A percentile compares a stretch with the other conserved stretches of the same genome.
Evolutionary conservation across 2,888 invertebrate species (phyloP).

Genomic region (Temnothorax unifasciatus): DNA sequence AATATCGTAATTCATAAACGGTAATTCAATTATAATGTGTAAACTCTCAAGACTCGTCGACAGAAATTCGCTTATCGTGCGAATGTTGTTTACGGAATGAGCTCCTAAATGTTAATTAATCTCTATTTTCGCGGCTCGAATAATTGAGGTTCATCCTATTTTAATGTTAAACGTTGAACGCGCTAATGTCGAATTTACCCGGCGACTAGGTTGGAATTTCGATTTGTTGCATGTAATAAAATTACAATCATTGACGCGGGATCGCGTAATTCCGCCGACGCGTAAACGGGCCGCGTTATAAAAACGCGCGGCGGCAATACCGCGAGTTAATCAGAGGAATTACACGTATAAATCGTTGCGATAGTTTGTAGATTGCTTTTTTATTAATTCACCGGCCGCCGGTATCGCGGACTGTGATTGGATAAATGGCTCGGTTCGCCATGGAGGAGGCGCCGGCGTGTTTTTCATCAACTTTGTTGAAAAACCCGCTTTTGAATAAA

Average conservation of each 20-base stretch:
- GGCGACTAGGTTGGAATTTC: slow-evolving; percentile 44
- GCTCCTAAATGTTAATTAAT: slow-evolving; percentile 54
- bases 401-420: slow-evolving; percentile 58
- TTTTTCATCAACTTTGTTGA: slow-evolving; percentile 58
- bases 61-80: slow-evolving; percentile 3
- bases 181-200: slow-evolving; percentile 52
- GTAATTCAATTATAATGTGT: slow-evolving; percentile 35
- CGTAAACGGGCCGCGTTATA: slow-evolving; percentile 52
- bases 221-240: slow-evolving; percentile 57
- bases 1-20: slow-evolving; percentile 22
- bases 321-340: slow-evolving; percentile 57
- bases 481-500: slow-evolving; percentile 57
- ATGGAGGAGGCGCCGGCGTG: slow-evolving; percentile 57
- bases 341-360: slow-evolving; percentile 58
- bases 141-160: slow-evolving; percentile 11
- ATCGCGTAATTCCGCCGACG: slow-evolving; percentile 33
- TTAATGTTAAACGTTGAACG: slow-evolving; percentile 37
- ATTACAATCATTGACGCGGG: slow-evolving; percentile 52
- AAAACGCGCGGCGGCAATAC: slow-evolving; percentile 54
- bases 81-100: slow-evolving; percentile 2
- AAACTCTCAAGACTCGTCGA: slow-evolving; percentile 26
- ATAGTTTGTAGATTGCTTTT: slow-evolving; percentile 59
- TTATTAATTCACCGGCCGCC: slow-evolving; percentile 56
- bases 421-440: slow-evolving; percentile 57
- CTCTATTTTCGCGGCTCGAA: slow-evolving; percentile 34